Percentiles rank a stretch among this genome's conserved stretches.
These are phyloP conservation scores for Campopleginae sp. DNA, from an alignment of 2,888 invertebrate species.

Conservation along the genomic window DNA sequence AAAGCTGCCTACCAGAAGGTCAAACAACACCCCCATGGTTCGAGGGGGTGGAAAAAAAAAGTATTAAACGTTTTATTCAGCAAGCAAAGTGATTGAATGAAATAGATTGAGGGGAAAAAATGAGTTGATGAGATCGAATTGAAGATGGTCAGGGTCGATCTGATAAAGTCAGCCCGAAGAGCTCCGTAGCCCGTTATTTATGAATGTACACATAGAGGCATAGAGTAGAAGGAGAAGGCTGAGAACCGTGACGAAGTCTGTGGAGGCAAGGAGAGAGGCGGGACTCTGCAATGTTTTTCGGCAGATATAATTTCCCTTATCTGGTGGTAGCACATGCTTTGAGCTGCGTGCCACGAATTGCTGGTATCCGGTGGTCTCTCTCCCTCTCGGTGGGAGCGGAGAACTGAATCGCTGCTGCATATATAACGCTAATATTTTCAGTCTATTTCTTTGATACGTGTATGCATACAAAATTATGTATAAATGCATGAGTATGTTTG, in stretches of 20 bases:
- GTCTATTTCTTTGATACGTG: not conserved
- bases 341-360: constrained; percentile 79
- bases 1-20: no score
- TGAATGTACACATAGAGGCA: constrained; percentile 18
- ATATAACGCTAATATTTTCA: constrained; percentile 25
- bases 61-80: not conserved
- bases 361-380: constrained; percentile 75
- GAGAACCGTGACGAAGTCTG: constrained; percentile 68
- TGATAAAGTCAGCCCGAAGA: constrained; percentile 8
- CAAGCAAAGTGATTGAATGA: not conserved
- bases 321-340: constrained; percentile 80
- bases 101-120: not conserved
- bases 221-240: constrained; percentile 28
- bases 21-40: no score
- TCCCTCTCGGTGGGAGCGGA: not conserved
- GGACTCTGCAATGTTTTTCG: constrained; percentile 64
- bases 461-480: not conserved
- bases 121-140: not conserved
- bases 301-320: constrained; percentile 80
- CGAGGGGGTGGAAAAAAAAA: not conserved
- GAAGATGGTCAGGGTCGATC: constrained; percentile 28
- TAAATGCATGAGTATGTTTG: not conserved
- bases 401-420: constrained; percentile 52
- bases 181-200: constrained; percentile 1
- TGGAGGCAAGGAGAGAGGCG: constrained; percentile 55